Conservation (phyloP, 2,888 invertebrate species). For the Campoplex nolae region DNA sequence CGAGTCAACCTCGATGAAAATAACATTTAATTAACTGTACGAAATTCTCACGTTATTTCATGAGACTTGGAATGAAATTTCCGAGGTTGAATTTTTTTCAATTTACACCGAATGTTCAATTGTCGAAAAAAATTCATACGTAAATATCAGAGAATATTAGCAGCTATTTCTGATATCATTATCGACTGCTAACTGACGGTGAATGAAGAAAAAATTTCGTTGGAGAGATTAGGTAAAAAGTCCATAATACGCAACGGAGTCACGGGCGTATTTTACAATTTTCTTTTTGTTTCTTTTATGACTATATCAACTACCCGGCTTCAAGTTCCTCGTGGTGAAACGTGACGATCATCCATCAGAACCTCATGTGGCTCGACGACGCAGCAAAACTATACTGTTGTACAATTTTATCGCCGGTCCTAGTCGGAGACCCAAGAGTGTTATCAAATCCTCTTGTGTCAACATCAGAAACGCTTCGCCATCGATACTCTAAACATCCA, state of each 20-base stretch:
- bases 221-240: background rate
- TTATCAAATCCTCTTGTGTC: conserved; percentile 92
- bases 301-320: conserved; percentile 57
- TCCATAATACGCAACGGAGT: conserved; percentile 20
- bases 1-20: conserved; percentile 24
- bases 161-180: background rate
- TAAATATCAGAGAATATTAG: background rate
- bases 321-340: conserved; percentile 43
- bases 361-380: conserved; percentile 84
- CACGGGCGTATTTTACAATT: background rate
- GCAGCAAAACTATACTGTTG: conserved; percentile 88
- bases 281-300: background rate
- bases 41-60: conserved; percentile 1
- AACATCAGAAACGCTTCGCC: conserved; percentile 94
- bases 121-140: background rate
- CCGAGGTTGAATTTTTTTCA: conserved; percentile 1
- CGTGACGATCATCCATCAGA: conserved; percentile 36
- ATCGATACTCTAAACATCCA: conserved; percentile 88
- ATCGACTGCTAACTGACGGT: background rate
- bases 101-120: conserved; percentile 19
- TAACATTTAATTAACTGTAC: background rate
- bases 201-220: background rate
- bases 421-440: conserved; percentile 90
- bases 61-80: conserved; percentile 42
- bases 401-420: conserved; percentile 95